Conservation (phyloP, 2,113 vertebrate species). For the Salminus brasiliensis region DNA sequence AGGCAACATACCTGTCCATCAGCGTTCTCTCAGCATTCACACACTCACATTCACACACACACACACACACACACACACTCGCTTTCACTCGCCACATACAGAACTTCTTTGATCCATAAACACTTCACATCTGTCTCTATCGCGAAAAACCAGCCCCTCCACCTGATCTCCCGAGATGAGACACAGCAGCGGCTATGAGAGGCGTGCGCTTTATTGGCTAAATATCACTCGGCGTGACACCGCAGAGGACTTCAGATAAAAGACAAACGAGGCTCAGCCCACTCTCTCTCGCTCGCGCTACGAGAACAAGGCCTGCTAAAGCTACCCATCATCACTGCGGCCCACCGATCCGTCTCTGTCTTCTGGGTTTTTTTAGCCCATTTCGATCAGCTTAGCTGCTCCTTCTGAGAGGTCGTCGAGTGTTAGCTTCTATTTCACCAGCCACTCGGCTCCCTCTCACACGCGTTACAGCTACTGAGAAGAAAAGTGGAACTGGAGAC, state of each 20-base stretch:
- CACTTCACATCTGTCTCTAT: constrained; percentile 11
- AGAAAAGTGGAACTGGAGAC: constrained; percentile 6
- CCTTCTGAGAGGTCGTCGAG: constrained; percentile 5
- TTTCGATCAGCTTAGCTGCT: constrained; percentile 4
- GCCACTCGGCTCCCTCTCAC: neutral
- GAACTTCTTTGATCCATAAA: constrained; percentile 27
- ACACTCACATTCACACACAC: no score
- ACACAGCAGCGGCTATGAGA: constrained; percentile 7
- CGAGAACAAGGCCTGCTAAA: neutral
- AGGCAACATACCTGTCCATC: constrained; percentile 26
- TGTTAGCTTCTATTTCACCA: neutral
- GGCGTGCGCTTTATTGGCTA: neutral
- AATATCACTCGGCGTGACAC: neutral
- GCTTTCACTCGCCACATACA: neutral
- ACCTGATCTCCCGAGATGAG: neutral
- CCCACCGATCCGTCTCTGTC: neutral
- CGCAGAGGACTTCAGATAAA: neutral
- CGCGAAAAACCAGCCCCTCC: constrained; percentile 8
- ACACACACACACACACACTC: neutral
- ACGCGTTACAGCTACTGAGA: neutral
- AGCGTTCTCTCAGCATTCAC: no score
- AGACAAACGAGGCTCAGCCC: neutral
- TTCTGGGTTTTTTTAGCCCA: neutral
- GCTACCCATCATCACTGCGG: constrained; percentile 13
- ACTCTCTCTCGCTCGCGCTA: neutral